A percentile compares a stretch with the other conserved stretches of the same genome.
Evolutionary conservation across 2,113 vertebrate species (phyloP).

Genomic region (Cacatua alba): DNA sequence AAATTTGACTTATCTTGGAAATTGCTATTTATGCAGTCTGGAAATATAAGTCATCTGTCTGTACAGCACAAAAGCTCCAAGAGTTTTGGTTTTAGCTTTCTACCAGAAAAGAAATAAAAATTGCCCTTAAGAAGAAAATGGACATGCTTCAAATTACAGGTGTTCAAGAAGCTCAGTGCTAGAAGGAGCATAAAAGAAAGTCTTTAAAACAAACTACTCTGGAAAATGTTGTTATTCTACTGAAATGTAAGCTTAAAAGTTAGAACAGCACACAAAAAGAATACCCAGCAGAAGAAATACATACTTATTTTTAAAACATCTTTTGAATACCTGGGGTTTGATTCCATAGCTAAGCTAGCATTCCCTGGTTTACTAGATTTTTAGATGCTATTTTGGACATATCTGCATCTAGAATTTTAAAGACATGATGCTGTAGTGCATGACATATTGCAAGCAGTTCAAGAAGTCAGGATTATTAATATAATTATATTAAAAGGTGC

Average conservation of each 20-base stretch:
- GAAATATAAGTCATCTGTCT: slow-evolving; percentile 25
- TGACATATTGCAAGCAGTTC: too few relatives aligned
- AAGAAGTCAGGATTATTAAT: too few relatives aligned
- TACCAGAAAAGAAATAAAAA: background rate
- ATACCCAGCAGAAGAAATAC: background rate
- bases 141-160: slow-evolving; percentile 28
- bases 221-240: background rate
- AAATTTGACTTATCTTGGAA: background rate
- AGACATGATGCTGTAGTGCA: background rate
- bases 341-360: background rate
- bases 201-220: background rate
- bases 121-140: background rate
- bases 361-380: background rate
- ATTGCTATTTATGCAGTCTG: background rate
- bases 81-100: background rate
- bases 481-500: too few relatives aligned
- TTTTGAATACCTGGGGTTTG: background rate
- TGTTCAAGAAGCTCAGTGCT: background rate
- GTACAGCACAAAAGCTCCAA: background rate
- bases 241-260: background rate
- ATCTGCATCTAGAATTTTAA: background rate
- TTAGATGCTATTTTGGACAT: background rate
- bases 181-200: background rate
- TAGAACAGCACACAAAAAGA: background rate
- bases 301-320: background rate